These are phyloP conservation scores for Sialia sialis DNA, from an alignment of 2,113 vertebrate species.

Conservation along the genomic window DNA sequence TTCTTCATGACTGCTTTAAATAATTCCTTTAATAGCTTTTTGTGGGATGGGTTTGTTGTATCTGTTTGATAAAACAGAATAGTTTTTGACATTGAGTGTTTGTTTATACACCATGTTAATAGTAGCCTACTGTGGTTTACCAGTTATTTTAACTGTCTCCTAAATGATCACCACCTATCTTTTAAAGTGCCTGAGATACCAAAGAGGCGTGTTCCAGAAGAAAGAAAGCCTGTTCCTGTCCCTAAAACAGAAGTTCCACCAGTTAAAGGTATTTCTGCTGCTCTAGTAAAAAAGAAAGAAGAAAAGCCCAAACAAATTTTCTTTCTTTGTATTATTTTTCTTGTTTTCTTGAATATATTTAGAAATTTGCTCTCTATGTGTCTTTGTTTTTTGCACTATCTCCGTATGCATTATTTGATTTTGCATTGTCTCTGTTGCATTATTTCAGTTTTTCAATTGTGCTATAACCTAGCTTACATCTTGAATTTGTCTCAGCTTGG, in stretches of 20 bases:
- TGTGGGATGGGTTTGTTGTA: neutral
- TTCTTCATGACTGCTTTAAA: neutral
- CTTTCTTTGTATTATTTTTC: neutral
- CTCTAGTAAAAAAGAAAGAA: neutral
- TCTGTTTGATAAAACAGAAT: neutral
- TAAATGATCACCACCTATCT: conserved; percentile 32
- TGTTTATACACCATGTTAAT: neutral
- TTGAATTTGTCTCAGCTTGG: neutral
- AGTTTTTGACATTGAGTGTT: neutral
- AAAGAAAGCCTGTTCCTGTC: conserved; percentile 63
- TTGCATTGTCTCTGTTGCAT: neutral
- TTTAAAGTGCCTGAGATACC: conserved; percentile 73
- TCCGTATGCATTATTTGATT: neutral
- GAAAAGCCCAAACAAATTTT: neutral
- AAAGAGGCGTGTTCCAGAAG: conserved; percentile 71
- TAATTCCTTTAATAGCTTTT: neutral
- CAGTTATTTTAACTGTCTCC: neutral
- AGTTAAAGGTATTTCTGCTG: conserved; percentile 69
- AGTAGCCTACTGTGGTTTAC: neutral
- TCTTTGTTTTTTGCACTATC: neutral
- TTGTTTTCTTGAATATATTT: neutral
- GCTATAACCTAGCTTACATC: neutral
- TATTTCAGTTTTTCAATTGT: neutral
- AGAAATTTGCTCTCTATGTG: neutral
- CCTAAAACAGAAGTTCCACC: conserved; percentile 69